phyloP scores from a whole-genome alignment of 2,888 invertebrate species.

The Dilophus febrilis region DNA sequence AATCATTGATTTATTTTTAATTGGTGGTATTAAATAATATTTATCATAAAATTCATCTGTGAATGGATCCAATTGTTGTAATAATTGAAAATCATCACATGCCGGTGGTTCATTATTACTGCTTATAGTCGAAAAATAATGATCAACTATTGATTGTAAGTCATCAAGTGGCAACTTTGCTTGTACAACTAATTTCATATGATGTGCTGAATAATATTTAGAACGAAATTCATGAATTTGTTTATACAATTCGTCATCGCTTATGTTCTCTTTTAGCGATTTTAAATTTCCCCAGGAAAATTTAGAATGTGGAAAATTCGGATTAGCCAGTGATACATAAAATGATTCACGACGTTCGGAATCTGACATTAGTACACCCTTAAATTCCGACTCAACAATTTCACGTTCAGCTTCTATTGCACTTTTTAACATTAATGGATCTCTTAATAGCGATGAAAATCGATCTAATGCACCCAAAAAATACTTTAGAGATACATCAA shows the following conservation, averaged over 20 bases:
- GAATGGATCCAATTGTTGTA: slow-evolving; percentile 21
- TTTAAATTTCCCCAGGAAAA: slow-evolving; percentile 76
- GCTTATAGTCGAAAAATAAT: slow-evolving; percentile 51
- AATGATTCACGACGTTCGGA: slow-evolving; percentile 59
- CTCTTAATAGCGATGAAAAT: slow-evolving; percentile 78
- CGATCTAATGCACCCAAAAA: slow-evolving; percentile 60
- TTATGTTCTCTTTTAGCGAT: slow-evolving; percentile 49
- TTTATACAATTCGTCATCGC: slow-evolving; percentile 48
- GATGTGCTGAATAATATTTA: slow-evolving; percentile 68
- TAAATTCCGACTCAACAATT: slow-evolving; percentile 81
- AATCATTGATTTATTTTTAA: slow-evolving; percentile 53
- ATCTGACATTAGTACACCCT: slow-evolving; percentile 61
- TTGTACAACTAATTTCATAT: slow-evolving; percentile 76
- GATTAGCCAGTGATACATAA: slow-evolving; percentile 46
- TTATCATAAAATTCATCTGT: slow-evolving; percentile 21
- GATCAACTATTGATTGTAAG: slow-evolving; percentile 25
- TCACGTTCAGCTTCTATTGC: slow-evolving; percentile 75
- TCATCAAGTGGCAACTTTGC: slow-evolving; percentile 32
- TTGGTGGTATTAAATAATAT: slow-evolving; percentile 53
- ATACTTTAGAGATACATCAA: slow-evolving; percentile 69
- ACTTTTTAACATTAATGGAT: slow-evolving; percentile 67
- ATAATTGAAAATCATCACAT: slow-evolving; percentile 41
- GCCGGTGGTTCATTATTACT: slow-evolving; percentile 44
- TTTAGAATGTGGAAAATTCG: slow-evolving; percentile 49
- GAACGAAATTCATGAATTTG: slow-evolving; percentile 56